Evolutionary conservation across 2,113 vertebrate genomes (phyloP).

Genomic region (Caranx ignobilis): DNA sequence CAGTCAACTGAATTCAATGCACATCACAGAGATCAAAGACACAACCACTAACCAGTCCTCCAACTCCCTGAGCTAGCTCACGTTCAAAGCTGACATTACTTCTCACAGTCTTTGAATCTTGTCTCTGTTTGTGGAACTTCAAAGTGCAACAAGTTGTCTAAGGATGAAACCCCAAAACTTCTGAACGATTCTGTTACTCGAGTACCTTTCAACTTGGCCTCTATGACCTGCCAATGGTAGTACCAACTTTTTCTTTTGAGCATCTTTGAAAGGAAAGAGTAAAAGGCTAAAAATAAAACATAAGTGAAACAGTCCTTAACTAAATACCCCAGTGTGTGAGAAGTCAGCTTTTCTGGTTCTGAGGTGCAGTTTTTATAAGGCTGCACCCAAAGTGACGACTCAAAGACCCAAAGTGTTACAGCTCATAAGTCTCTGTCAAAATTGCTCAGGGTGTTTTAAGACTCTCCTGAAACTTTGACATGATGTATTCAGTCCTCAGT

Average conservation of each 20-base stretch:
- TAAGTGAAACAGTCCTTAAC: neutral
- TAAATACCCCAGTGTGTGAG: neutral
- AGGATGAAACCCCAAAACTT: neutral
- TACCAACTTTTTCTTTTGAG: neutral
- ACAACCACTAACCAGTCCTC: neutral
- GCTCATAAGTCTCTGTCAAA: no score
- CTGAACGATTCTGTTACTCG: neutral
- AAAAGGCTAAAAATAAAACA: no score
- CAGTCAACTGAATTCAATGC: neutral
- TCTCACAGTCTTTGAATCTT: neutral
- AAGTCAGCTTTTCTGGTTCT: neutral
- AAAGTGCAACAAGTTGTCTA: neutral
- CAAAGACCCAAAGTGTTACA: no score
- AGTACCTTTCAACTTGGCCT: neutral
- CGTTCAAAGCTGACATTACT: neutral
- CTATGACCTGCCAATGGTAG: neutral
- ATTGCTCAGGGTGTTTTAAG: no score
- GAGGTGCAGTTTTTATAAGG: neutral
- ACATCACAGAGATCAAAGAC: neutral
- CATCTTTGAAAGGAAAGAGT: no score
- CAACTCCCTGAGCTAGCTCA: neutral
- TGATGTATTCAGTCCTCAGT: no score
- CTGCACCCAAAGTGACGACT: no score
- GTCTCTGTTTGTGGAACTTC: neutral
- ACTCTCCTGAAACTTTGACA: no score